Base-by-base conservation (phyloP, 2,888 invertebrate genomes). In the Eupithecia inturbata region DNA sequence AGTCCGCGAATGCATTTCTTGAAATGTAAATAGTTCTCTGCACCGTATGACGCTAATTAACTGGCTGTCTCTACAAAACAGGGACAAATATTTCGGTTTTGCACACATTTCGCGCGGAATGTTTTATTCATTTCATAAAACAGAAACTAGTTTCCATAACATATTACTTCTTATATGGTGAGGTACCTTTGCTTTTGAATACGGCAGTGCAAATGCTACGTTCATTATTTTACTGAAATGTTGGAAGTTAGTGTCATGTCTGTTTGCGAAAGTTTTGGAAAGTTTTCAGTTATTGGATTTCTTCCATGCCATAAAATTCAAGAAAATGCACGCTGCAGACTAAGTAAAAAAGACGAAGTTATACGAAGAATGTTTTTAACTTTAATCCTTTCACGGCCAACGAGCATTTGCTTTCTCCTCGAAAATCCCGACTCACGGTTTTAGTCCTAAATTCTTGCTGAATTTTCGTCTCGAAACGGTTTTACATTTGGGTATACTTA, bases 71-170 rank as follows among this genome's bases (percentile, higher is more conserved):
- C 67, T 57, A 36, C 62, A 36, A 60, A 69, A 69, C 39, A 67
- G 31, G 67, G 68, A 71, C 71, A 70, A 69, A 62, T 75, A 67
- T 69, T 75, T 75, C 62, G 68, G 68, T 68, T 64, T 57, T 74
- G 60, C 68, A 68, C 64, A 71, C 68, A 33, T 71, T 70, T 68
- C 68, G 60, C 67, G 22, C 28, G 68, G 28, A 45, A 67, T 68
- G 49, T 73, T 73, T 49, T 53, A 67, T 70, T 64, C 64, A 72
- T 67, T 70, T 68, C 62, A 67, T 66, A 62, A 60, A 76, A 67
- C 67, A 70, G 73, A 73, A 71, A 63, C 68, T 74, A 49, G 71
- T 68, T 74, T 74, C 9, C 71, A 62, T 67, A 72, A 69, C 70
- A 64, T 76, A 64, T 53, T 3, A 10, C 22, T 26, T 57, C 26